Percentiles rank a stretch among this genome's conserved stretches.
Evolutionary conservation across 2,113 vertebrate genomes (phyloP).

Genomic region (Sarotherodon lohbergeri): DNA sequence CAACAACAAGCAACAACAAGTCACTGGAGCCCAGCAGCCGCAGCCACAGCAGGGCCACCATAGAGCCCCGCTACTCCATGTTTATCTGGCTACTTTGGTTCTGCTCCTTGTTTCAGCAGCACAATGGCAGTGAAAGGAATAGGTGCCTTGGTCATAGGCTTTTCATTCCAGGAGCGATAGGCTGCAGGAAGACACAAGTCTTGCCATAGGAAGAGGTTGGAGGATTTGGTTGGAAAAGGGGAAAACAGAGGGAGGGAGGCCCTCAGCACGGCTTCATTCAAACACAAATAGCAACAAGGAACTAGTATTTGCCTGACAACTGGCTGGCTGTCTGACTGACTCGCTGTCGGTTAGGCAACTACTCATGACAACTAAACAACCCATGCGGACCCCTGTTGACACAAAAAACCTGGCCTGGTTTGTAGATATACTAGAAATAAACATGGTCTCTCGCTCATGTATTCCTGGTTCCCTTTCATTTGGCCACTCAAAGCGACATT

Average conservation of each 20-base stretch:
- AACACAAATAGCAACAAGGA: slow-evolving; percentile 68
- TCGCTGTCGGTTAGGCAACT: slow-evolving; percentile 47
- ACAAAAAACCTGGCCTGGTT: slow-evolving; percentile 47
- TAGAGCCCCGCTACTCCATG: slow-evolving; percentile 44
- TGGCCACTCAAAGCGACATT: slow-evolving; percentile 58
- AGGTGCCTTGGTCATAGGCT: slow-evolving; percentile 37
- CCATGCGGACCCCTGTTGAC: slow-evolving; percentile 54
- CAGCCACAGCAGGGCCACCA: slow-evolving; percentile 69
- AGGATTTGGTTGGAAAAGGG: slow-evolving; percentile 20
- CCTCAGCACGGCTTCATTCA: slow-evolving; percentile 39
- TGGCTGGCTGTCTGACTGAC: slow-evolving; percentile 38
- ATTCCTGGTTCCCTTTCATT: slow-evolving; percentile 54
- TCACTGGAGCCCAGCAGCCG: slow-evolving; percentile 66
- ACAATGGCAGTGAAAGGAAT: slow-evolving; percentile 35
- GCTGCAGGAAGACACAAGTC: slow-evolving; percentile 44
- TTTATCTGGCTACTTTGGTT: slow-evolving; percentile 53
- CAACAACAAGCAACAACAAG: slow-evolving; percentile 60
- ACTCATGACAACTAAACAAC: slow-evolving; percentile 56
- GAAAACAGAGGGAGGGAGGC: slow-evolving; percentile 19
- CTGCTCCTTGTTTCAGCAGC: slow-evolving; percentile 55
- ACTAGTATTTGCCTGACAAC: slow-evolving; percentile 52
- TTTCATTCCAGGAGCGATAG: slow-evolving; percentile 54
- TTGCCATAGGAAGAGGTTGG: slow-evolving; percentile 53
- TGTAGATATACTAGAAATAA: slow-evolving; percentile 42
- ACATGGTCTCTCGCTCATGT: slow-evolving; percentile 43